Conservation (phyloP, 2,888 invertebrate genomes). For the Euclidia mi region DNA sequence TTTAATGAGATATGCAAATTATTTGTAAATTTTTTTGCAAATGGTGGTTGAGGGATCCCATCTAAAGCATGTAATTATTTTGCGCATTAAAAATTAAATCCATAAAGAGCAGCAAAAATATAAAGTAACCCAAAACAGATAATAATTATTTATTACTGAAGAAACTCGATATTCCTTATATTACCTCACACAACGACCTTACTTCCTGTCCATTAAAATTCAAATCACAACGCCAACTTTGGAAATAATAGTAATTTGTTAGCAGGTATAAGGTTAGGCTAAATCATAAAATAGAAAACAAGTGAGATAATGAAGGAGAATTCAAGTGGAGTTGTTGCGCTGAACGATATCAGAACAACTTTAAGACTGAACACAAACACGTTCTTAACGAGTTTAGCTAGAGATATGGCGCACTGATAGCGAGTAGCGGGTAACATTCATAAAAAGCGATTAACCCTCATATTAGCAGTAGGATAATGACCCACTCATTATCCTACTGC, state of each 20-base stretch:
- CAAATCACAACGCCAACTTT: neutral
- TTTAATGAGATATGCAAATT: too few relatives aligned
- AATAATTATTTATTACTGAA: neutral
- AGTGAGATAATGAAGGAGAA: neutral
- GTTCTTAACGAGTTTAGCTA: neutral
- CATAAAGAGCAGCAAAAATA: too few relatives aligned
- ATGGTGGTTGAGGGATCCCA: too few relatives aligned
- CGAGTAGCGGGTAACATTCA: too few relatives aligned
- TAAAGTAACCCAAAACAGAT: too few relatives aligned
- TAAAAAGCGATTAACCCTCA: too few relatives aligned
- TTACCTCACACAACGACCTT: neutral
- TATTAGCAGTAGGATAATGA: too few relatives aligned
- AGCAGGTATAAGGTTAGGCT: neutral
- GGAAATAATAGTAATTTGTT: neutral
- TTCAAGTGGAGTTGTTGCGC: neutral
- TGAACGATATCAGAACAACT: conserved; percentile 8
- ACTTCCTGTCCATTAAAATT: neutral
- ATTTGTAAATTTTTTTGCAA: too few relatives aligned
- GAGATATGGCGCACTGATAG: too few relatives aligned
- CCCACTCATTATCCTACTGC: too few relatives aligned
- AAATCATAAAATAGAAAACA: neutral
- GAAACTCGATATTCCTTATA: neutral
- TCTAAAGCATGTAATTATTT: too few relatives aligned
- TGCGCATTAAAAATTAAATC: too few relatives aligned
- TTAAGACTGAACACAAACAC: conserved; percentile 7